These are phyloP conservation scores for Poecilia latipinna DNA, from an alignment of 2,113 vertebrate genomes.

Conservation along the genomic window DNA sequence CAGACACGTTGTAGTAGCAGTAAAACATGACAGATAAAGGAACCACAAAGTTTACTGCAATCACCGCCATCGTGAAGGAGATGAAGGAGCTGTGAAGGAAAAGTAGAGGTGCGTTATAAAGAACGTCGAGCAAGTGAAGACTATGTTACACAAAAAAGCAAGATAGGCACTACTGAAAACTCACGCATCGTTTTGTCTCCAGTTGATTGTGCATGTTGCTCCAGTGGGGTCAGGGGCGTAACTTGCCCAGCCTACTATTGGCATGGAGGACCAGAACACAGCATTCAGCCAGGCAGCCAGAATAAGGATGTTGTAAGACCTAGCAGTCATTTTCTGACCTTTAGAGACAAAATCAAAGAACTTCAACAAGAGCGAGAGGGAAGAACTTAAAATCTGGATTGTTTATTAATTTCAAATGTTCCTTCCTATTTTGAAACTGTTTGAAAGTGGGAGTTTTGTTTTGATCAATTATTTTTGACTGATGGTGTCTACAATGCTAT, in stretches of 20 bases:
- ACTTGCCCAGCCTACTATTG: slow-evolving; percentile 89
- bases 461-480: background rate
- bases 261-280: slow-evolving; percentile 95
- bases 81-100: slow-evolving; percentile 88
- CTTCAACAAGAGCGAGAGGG: background rate
- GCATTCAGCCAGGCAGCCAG: slow-evolving; percentile 94
- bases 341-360: slow-evolving; percentile 17
- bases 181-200: slow-evolving; percentile 92
- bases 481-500: no score
- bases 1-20: slow-evolving; percentile 93
- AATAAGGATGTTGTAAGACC: slow-evolving; percentile 86
- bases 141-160: background rate
- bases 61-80: slow-evolving; percentile 95
- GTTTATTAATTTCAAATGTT: background rate
- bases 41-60: slow-evolving; percentile 89
- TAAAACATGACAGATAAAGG: slow-evolving; percentile 94
- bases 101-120: background rate
- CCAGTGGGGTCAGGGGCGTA: slow-evolving; percentile 96
- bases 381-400: background rate
- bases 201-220: slow-evolving; percentile 96
- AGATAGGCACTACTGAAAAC: slow-evolving; percentile 38
- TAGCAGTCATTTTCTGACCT: slow-evolving; percentile 89
- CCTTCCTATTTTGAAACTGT: background rate
- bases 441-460: background rate
- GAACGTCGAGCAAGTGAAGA: background rate